Conservation (phyloP, 2,113 vertebrate genomes). For the Microcebus tavaratra region DNA sequence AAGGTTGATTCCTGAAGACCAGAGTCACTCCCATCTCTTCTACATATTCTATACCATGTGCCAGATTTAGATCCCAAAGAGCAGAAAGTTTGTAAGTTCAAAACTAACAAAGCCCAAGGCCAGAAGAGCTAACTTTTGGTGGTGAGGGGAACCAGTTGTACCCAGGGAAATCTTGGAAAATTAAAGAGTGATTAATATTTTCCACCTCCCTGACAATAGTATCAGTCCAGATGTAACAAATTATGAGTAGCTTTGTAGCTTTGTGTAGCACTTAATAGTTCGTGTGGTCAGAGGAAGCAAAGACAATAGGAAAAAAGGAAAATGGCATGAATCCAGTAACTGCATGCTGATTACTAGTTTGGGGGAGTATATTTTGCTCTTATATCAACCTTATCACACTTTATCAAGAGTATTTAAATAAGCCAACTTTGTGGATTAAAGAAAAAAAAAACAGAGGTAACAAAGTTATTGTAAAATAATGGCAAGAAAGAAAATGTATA, state of each 20-base stretch:
- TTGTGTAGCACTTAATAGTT: not conserved
- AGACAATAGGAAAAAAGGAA: not conserved
- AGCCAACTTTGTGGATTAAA: not conserved
- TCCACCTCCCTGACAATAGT: not conserved
- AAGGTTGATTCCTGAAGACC: not conserved
- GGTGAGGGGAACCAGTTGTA: not conserved
- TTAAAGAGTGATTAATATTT: not conserved
- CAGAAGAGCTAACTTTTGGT: not conserved
- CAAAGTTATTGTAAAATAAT: not conserved
- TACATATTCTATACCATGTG: not conserved
- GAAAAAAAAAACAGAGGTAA: not conserved
- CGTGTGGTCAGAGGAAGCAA: not conserved
- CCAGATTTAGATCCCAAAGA: not conserved
- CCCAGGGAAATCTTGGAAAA: not conserved
- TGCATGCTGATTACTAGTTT: not conserved
- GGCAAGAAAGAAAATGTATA: not conserved
- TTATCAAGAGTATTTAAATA: not conserved
- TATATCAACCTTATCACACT: not conserved
- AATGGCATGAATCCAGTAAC: fast-evolving
- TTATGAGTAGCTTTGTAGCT: not conserved
- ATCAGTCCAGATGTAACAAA: not conserved
- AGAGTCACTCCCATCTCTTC: not conserved
- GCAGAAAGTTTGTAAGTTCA: not conserved
- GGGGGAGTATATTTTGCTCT: not conserved
- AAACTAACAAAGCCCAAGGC: not conserved